Conservation (phyloP, 2,797 vertebrate genomes). For the Anisognathus igniventris region DNA sequence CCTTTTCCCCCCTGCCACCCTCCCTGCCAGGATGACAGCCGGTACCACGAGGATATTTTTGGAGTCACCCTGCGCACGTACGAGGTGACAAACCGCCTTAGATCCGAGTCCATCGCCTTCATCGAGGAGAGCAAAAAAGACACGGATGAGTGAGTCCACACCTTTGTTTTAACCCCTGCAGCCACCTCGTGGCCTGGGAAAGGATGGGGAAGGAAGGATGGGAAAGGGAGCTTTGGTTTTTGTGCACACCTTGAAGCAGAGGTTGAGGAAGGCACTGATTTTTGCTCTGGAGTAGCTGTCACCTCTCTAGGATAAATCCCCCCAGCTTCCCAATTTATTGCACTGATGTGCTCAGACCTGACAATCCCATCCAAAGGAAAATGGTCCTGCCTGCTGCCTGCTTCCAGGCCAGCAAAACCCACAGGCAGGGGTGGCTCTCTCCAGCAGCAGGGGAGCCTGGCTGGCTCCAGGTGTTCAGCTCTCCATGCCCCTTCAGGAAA, state of each 20-base stretch:
- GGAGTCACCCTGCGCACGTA: constrained; percentile 96
- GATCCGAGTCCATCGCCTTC: constrained; percentile 97
- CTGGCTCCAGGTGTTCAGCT: neutral
- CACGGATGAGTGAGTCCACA: constrained; percentile 86
- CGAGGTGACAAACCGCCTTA: constrained; percentile 96
- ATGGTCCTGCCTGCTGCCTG: neutral
- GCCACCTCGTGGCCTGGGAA: neutral
- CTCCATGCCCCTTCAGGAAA: neutral
- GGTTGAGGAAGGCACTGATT: neutral
- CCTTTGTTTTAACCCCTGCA: neutral
- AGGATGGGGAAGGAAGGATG: neutral
- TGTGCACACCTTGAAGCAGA: neutral
- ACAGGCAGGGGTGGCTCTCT: neutral
- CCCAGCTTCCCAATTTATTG: neutral
- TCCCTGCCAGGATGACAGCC: constrained; percentile 87
- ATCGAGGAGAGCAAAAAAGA: constrained; percentile 98
- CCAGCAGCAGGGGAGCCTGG: neutral
- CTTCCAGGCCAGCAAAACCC: neutral
- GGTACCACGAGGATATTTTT: constrained; percentile 98
- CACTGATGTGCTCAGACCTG: neutral
- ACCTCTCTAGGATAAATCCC: neutral
- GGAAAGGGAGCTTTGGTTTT: neutral
- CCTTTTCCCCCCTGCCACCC: neutral
- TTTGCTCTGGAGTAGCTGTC: neutral
- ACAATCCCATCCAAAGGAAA: neutral